Conservation (phyloP, 2,888 invertebrate genomes). For the Xanthia icteritia region DNA sequence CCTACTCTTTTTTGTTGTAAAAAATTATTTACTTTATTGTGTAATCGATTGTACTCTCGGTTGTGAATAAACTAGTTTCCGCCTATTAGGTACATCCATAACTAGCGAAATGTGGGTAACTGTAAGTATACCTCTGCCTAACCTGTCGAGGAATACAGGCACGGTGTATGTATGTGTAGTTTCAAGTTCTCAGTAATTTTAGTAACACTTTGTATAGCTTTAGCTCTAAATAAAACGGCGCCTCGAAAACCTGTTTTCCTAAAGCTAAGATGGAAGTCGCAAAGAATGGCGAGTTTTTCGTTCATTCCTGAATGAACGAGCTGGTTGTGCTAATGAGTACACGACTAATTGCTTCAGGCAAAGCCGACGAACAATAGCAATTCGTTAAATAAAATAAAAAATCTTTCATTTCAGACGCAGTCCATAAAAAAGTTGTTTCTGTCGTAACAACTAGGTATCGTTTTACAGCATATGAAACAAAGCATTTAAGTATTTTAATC, state of each 20-base stretch:
- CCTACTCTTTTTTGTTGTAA: not conserved
- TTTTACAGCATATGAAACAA: constrained; percentile 13
- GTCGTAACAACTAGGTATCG: not conserved
- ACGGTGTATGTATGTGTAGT: not conserved
- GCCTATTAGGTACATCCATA: not conserved
- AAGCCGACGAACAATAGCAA: constrained; percentile 43
- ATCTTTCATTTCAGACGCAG: constrained; percentile 1
- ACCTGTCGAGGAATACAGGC: not conserved
- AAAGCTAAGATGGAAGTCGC: constrained; percentile 29
- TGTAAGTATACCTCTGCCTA: not conserved
- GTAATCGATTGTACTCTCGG: not conserved
- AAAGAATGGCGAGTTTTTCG: constrained; percentile 41
- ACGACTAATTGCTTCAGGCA: constrained; percentile 54
- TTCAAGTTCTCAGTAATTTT: not conserved
- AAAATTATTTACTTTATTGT: not conserved
- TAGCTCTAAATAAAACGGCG: constrained; percentile 12
- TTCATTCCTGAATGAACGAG: constrained; percentile 46
- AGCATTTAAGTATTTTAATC: not conserved
- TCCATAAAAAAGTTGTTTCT: constrained; percentile 7
- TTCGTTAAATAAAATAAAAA: constrained; percentile 37
- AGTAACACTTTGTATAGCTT: not conserved
- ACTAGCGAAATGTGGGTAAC: not conserved
- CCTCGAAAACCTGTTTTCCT: constrained; percentile 21
- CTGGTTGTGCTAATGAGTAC: constrained; percentile 57
- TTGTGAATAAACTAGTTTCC: not conserved